Conservation (phyloP, 2,797 vertebrate genomes). For the Lophotriccus pileatus region DNA sequence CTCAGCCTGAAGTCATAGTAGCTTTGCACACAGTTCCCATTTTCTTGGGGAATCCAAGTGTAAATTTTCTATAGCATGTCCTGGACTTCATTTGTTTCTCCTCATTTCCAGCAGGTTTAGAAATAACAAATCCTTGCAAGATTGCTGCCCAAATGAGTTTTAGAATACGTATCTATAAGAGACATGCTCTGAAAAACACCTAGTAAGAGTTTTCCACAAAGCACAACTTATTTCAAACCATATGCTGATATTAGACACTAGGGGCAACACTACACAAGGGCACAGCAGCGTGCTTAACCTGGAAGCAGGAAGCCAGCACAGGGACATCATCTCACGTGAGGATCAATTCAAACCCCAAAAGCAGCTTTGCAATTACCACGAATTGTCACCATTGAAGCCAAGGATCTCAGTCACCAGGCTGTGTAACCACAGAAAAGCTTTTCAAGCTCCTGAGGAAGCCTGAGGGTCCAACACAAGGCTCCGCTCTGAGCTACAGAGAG, state of each 20-base stretch:
- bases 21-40: not conserved
- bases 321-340: not conserved
- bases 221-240: not conserved
- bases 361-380: not conserved
- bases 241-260: not conserved
- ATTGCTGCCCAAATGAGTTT: not conserved
- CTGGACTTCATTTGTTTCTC: not conserved
- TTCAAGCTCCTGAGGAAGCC: not conserved
- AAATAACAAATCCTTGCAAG: not conserved
- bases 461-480: not conserved
- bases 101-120: not conserved
- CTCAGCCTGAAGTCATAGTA: fast-evolving
- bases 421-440: not conserved
- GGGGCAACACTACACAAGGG: not conserved
- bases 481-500: not conserved
- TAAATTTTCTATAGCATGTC: not conserved
- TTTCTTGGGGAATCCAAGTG: not conserved
- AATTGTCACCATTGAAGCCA: not conserved
- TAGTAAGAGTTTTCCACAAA: not conserved
- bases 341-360: not conserved
- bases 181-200: not conserved
- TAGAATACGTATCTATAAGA: not conserved
- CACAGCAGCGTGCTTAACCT: fast-evolving
- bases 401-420: not conserved
- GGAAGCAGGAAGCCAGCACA: not conserved